Evolutionary conservation across 2,113 vertebrate species (phyloP).

Genomic region (Rhineura floridana): DNA sequence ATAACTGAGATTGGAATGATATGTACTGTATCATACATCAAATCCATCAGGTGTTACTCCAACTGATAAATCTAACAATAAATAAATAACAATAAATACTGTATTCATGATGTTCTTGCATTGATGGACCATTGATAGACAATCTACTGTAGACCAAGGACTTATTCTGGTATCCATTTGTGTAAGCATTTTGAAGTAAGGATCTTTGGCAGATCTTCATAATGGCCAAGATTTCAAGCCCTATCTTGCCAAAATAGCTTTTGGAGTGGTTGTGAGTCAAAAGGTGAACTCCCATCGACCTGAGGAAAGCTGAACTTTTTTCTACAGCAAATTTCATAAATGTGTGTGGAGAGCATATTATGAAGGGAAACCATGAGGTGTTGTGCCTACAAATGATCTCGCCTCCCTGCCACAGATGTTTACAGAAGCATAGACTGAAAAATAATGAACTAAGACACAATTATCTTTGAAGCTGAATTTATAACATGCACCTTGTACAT

Average conservation of each 20-base stretch:
- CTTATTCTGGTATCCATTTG: neutral
- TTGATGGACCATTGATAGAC: too few relatives aligned
- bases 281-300: neutral
- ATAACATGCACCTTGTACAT: neutral
- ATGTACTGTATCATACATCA: too few relatives aligned
- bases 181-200: neutral
- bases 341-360: neutral
- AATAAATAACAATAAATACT: too few relatives aligned
- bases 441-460: constrained; percentile 4
- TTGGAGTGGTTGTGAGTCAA: neutral
- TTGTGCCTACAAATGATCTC: neutral
- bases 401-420: neutral
- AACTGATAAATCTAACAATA: too few relatives aligned
- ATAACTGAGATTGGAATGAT: too few relatives aligned
- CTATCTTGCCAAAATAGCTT: neutral
- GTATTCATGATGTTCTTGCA: too few relatives aligned
- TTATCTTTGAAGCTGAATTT: constrained; percentile 1
- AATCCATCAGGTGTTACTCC: too few relatives aligned
- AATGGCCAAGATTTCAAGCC: neutral
- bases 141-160: too few relatives aligned
- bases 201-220: neutral
- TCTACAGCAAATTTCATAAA: neutral
- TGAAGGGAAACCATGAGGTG: constrained; percentile 27
- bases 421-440: neutral
- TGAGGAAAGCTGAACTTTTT: neutral